Evolutionary conservation across 2,113 vertebrate species (phyloP).

Genomic region (Ptychochromis oligacanthus): DNA sequence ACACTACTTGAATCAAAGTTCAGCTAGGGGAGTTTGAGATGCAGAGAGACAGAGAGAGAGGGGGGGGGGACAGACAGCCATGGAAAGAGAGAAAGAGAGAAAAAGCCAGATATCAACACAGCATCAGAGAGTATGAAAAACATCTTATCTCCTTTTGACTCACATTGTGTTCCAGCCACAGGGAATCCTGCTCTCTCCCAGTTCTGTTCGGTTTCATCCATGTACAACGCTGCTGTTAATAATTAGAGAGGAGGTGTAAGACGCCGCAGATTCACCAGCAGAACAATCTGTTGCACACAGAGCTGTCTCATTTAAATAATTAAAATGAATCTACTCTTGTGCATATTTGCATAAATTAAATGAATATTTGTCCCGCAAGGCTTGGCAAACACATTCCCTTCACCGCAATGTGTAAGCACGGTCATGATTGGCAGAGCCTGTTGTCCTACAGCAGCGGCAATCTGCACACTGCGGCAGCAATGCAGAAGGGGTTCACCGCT

Average conservation of each 20-base stretch:
- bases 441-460: neutral
- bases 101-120: neutral
- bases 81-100: neutral
- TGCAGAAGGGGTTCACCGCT: neutral
- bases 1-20: neutral
- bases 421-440: conserved; percentile 18
- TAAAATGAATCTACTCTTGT: conserved; percentile 55
- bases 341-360: conserved; percentile 65
- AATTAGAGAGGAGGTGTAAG: conserved; percentile 55
- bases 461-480: conserved; percentile 1
- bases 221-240: conserved; percentile 34
- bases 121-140: conserved; percentile 1
- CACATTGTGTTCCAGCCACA: neutral
- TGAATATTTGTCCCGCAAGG: conserved; percentile 62
- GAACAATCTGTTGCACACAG: conserved; percentile 62
- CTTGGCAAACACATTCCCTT: conserved; percentile 48
- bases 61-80: neutral
- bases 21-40: neutral
- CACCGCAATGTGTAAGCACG: conserved; percentile 7
- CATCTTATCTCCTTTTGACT: neutral
- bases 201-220: conserved; percentile 29
- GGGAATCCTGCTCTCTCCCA: conserved; percentile 18
- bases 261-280: conserved; percentile 28
- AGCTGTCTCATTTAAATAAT: conserved; percentile 64
- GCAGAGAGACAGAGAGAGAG: neutral